Conservation (phyloP, 92 coral and sea anemone genomes). For the Phenganax stokvisi region DNA sequence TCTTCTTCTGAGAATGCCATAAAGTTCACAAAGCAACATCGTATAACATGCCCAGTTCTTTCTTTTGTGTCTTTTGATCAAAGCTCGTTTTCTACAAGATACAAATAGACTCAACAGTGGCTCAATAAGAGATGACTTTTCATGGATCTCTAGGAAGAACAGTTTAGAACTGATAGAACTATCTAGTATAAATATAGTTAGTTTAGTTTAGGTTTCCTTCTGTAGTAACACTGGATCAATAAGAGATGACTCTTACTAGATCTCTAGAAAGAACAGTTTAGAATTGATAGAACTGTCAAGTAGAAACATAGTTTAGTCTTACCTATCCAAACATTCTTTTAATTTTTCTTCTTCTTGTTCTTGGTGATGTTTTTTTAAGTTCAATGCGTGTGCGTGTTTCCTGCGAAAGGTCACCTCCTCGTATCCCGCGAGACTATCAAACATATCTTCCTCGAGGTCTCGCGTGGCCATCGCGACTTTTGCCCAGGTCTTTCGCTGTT, state of each 20-base stretch:
- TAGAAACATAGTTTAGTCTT: no score
- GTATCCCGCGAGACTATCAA: constrained; percentile 41
- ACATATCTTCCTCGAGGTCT: constrained; percentile 39
- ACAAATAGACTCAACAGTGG: no score
- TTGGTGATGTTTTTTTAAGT: constrained; percentile 19
- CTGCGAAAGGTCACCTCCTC: constrained; percentile 38
- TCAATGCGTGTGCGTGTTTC: constrained; percentile 38
- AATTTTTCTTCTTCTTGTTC: constrained; percentile 30
- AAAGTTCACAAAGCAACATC: constrained; percentile 31
- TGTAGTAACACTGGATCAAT: no score
- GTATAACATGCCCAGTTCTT: constrained; percentile 44
- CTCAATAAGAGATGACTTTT: no score
- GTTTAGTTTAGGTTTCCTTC: no score
- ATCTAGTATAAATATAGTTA: no score
- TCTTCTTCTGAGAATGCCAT: constrained; percentile 28
- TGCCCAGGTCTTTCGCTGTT: constrained; percentile 34
- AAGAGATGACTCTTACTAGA: no score
- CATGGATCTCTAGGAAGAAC: no score
- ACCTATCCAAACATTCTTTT: constrained; percentile 8
- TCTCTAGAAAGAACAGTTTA: no score
- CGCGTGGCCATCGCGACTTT: constrained; percentile 43
- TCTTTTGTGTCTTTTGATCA: constrained; percentile 29
- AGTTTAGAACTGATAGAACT: no score
- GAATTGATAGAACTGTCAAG: no score
- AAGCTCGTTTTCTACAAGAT: background rate